phyloP scores from a whole-genome alignment of 2,797 vertebrate species.

The Tragelaphus oryx region DNA sequence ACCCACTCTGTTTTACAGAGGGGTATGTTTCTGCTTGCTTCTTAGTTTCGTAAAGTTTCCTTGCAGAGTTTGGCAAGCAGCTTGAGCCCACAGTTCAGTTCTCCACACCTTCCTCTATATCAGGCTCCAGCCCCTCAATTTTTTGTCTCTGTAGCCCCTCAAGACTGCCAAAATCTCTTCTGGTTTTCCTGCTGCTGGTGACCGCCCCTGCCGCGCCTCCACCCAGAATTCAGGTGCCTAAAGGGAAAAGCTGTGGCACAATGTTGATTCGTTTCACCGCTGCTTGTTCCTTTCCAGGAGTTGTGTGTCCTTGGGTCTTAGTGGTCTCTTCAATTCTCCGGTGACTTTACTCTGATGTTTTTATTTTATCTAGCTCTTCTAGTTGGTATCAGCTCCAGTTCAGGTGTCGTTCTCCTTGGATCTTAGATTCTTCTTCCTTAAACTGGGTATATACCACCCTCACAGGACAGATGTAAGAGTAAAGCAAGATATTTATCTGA shows the following conservation, averaged over 20 bases:
- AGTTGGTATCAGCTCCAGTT: not conserved
- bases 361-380: not conserved
- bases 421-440: not conserved
- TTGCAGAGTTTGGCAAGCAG: not conserved
- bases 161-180: not conserved
- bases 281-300: not conserved
- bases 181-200: not conserved
- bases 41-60: not conserved
- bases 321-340: not conserved
- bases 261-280: not conserved
- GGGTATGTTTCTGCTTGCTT: not conserved
- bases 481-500: not conserved
- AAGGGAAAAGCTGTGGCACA: not conserved
- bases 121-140: not conserved
- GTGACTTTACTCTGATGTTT: not conserved
- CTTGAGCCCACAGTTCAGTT: not conserved
- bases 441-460: not conserved
- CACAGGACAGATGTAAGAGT: not conserved
- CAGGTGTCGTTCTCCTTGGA: not conserved
- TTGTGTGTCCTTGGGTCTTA: not conserved
- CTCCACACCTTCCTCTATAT: not conserved
- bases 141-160: not conserved
- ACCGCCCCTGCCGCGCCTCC: not conserved
- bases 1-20: not conserved
- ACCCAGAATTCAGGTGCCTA: not conserved